These are phyloP conservation scores for Prenolepis imparis DNA, from an alignment of 2,888 invertebrate species.

Conservation along the genomic window DNA sequence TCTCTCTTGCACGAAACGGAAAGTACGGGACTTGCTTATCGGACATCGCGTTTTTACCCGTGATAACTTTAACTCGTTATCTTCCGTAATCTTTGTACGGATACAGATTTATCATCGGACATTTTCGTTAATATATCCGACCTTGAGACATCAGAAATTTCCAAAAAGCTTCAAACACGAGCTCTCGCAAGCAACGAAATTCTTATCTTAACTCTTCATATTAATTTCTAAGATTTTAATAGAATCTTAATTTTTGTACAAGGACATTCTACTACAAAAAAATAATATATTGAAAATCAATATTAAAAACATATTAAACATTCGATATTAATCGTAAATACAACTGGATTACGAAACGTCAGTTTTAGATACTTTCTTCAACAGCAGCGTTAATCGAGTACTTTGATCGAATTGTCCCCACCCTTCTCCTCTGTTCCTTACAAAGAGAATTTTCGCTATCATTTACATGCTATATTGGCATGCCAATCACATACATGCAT, in stretches of 20 bases:
- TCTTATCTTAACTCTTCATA: neutral
- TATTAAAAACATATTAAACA: neutral
- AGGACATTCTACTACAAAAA: neutral
- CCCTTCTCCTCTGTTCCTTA: neutral
- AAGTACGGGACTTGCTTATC: neutral
- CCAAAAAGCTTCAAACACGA: neutral
- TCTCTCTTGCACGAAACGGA: neutral
- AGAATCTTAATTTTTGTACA: neutral
- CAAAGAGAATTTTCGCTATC: neutral
- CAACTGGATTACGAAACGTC: neutral
- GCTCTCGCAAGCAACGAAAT: neutral
- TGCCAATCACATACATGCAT: conserved; percentile 42
- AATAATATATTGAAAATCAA: conserved; percentile 3
- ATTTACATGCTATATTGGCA: conserved; percentile 21
- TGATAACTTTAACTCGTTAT: conserved; percentile 8
- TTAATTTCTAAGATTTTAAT: neutral
- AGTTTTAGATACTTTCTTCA: neutral
- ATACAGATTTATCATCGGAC: neutral
- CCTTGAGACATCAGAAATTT: neutral
- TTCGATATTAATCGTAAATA: neutral
- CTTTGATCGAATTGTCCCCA: neutral
- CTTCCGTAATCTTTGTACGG: conserved; percentile 16
- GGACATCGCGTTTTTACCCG: neutral
- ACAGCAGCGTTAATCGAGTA: neutral
- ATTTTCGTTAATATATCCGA: neutral